Evolutionary conservation across 1,140 invertebrate genomes (phyloP).

Genomic region (Lysiphlebus fabarum): DNA sequence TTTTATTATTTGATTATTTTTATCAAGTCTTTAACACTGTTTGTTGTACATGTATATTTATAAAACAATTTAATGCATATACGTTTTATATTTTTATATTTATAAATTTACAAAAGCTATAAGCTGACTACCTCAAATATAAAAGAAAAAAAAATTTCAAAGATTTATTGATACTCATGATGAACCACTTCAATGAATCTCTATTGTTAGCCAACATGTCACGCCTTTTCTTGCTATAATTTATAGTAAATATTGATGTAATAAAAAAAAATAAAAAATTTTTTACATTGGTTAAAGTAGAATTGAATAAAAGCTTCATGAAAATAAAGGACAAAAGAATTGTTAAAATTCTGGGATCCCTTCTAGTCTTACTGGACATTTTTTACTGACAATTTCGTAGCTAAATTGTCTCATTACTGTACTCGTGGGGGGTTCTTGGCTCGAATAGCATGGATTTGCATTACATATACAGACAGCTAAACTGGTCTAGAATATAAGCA

Average conservation of each 20-base stretch:
- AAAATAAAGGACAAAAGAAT: conserved; percentile 19
- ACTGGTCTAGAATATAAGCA: conserved; percentile 41
- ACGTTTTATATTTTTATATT: too few species aligned
- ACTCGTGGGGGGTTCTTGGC: conserved; percentile 49
- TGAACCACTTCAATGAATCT: too few species aligned
- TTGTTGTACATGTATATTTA: too few species aligned
- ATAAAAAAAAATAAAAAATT: conserved; percentile 9
- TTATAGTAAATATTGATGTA: not conserved
- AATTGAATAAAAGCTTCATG: not conserved
- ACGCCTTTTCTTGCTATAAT: conserved; percentile 1
- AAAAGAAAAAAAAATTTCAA: too few species aligned
- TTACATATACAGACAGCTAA: conserved; percentile 34
- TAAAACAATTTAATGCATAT: too few species aligned
- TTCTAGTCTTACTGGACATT: conserved; percentile 31
- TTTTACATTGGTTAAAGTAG: not conserved
- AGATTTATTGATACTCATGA: too few species aligned
- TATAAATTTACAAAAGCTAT: too few species aligned
- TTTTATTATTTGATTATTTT: too few species aligned
- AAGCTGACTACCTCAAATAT: too few species aligned
- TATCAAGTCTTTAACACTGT: too few species aligned
- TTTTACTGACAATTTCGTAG: conserved; percentile 47
- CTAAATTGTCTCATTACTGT: conserved; percentile 54
- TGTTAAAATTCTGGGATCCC: conserved; percentile 3
- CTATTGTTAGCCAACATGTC: conserved; percentile 5
- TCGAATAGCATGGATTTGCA: conserved; percentile 41